phyloP scores from a whole-genome alignment of 2,797 vertebrate species.

The Pelodytes ibericus region DNA sequence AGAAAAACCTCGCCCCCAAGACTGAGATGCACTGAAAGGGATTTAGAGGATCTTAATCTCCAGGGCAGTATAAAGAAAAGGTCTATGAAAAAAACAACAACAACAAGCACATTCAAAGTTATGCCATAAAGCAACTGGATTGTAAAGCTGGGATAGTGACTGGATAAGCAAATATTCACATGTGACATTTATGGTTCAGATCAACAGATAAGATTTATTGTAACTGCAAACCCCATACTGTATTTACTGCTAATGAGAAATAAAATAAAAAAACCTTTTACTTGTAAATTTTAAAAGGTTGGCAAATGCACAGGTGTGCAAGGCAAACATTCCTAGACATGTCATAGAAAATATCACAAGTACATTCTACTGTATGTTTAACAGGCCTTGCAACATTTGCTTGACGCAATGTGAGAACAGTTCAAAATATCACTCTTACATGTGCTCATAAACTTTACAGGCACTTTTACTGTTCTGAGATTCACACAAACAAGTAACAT shows the following conservation, averaged over 20 bases:
- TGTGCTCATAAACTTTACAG: constrained; percentile 10
- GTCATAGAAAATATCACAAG: constrained; percentile 17
- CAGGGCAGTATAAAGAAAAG: no score
- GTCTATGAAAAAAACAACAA: no score
- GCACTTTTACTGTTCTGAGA: neutral
- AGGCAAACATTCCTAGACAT: neutral
- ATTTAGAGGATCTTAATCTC: no score
- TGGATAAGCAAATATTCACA: no score
- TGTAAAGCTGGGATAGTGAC: no score
- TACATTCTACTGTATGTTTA: constrained; percentile 18
- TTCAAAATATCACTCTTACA: constrained; percentile 37
- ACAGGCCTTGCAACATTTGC: constrained; percentile 15
- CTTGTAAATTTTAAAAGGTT: neutral
- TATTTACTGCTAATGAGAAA: neutral
- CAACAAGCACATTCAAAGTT: no score
- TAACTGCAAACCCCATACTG: no score
- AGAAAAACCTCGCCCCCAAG: no score
- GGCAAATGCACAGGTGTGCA: neutral
- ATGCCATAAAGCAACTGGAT: no score
- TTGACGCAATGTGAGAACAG: constrained; percentile 1
- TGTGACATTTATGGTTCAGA: no score
- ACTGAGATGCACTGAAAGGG: no score
- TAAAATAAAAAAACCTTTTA: neutral
- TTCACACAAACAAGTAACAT: neutral
- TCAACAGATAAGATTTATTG: no score